Base-by-base conservation (phyloP, 64 coral and sea anemone genomes). In the Hydrozoanthus tunicans region DNA sequence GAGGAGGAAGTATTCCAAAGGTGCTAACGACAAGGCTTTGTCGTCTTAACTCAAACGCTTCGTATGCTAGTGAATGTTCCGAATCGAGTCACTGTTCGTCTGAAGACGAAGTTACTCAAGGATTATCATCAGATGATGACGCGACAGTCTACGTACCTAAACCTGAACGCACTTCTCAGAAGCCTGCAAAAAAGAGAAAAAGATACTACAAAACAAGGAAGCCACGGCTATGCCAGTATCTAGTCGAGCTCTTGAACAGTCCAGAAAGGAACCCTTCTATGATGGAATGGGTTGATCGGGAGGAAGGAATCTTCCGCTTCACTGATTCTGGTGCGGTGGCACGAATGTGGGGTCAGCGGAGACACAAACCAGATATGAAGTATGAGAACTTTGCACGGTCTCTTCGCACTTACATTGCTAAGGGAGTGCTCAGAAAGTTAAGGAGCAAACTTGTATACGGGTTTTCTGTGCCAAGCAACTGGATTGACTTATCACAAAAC, bases 331-430 rank as follows among this genome's bases (percentile, higher is more conserved):
- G 84, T 14, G 84, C 84, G 10, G 84, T 88, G 51, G 84, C 84
- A 17, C 84, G 84, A n/a, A 75, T 88, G 84, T 88, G 84, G 84
- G 84, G 84, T 73, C 84, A 88, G 84, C 84, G 84, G 84, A 88
- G 84, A 74, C 84, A 88, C 84, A 88, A 88, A 74, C 84, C 84
- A 17, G 69, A 88, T 70, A 88, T 88, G 84, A 88, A 88, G 70
- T 88, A 88, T 61, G 84, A 88, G 17, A 88, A 88, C 69, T 88
- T 88, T 88, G 84, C 84, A 58, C 69, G 84, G 6, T 88, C 84
- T 4, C 25, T 88, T 6, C 84, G 84, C 55, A 88, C 84, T 5
- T 88, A 88, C 11, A 88, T 88, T 59, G 84, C 84, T 3, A 88
- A 88, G 20, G 84, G 84, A 4, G 84, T 88, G 12, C 68, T 88